Conservation (phyloP, 1,140 invertebrate genomes). For the Centruroides vittatus region DNA sequence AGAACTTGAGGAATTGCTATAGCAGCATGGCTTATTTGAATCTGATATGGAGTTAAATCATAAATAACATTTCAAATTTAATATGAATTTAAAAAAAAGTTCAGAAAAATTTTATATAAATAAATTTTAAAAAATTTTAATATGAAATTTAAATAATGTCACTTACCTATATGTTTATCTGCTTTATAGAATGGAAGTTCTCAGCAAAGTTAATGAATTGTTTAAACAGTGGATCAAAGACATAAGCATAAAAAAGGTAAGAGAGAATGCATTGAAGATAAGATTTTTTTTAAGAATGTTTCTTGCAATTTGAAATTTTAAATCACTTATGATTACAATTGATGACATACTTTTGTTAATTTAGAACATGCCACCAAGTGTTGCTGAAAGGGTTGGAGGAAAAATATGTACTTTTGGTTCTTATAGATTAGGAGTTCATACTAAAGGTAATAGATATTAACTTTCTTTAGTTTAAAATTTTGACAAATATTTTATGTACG, state of each 20-base stretch:
- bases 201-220: constrained; percentile 66
- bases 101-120: too few relatives aligned
- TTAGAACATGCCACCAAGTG: constrained; percentile 63
- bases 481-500: too few relatives aligned
- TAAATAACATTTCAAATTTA: constrained; percentile 34
- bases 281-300: too few relatives aligned
- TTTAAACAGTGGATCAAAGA: constrained; percentile 87
- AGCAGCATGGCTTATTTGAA: constrained; percentile 83
- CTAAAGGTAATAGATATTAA: constrained; percentile 29
- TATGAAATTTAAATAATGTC: too few relatives aligned
- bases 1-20: constrained; percentile 65
- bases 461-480: too few relatives aligned
- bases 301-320: too few relatives aligned
- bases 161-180: too few relatives aligned
- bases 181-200: constrained; percentile 36
- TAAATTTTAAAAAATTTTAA: too few relatives aligned
- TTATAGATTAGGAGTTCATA: constrained; percentile 81
- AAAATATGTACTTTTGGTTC: constrained; percentile 99
- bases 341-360: neutral
- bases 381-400: constrained; percentile 77
- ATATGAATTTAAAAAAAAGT: neutral
- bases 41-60: constrained; percentile 79
- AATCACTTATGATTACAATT: too few relatives aligned
- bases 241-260: constrained; percentile 55
- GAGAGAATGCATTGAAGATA: too few relatives aligned